Conservation (phyloP, 2,888 invertebrate genomes). For the Pycnomerus fuliginosus region DNA sequence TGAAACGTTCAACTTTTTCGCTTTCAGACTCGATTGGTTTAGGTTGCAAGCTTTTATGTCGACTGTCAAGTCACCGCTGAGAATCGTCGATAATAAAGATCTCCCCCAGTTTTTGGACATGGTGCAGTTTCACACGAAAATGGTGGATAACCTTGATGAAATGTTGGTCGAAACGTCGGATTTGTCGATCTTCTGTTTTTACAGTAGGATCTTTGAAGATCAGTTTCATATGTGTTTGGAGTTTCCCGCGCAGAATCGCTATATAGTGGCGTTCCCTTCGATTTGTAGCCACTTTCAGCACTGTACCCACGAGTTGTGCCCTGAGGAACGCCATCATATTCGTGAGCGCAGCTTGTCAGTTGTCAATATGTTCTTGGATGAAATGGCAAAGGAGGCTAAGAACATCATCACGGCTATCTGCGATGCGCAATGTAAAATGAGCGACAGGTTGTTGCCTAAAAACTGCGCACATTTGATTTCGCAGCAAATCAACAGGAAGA, state of each 20-base stretch:
- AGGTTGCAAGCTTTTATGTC: slow-evolving; percentile 93
- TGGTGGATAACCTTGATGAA: slow-evolving; percentile 97
- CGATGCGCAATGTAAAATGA: slow-evolving; percentile 97
- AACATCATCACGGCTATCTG: slow-evolving; percentile 98
- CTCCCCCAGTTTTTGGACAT: slow-evolving; percentile 92
- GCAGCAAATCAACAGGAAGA: slow-evolving; percentile 84
- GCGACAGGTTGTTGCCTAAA: slow-evolving; percentile 91
- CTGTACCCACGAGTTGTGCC: slow-evolving; percentile 96
- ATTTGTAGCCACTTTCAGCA: slow-evolving; percentile 98
- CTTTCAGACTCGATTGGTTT: slow-evolving; percentile 93
- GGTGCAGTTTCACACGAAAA: slow-evolving; percentile 94
- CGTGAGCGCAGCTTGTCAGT: slow-evolving; percentile 92
- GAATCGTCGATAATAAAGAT: slow-evolving; percentile 80
- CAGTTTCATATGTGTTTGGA: slow-evolving; percentile 99
- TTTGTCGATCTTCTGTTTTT: slow-evolving; percentile 96
- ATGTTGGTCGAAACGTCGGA: slow-evolving; percentile 96
- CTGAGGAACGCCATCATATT: slow-evolving; percentile 97
- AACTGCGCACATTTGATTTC: slow-evolving; percentile 92
- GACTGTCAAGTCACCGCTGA: slow-evolving; percentile 74
- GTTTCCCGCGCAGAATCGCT: slow-evolving; percentile 97
- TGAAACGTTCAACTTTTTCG: slow-evolving; percentile 93
- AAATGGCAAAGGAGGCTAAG: slow-evolving; percentile 98
- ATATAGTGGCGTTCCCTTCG: slow-evolving; percentile 95
- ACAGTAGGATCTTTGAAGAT: slow-evolving; percentile 94
- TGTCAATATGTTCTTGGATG: slow-evolving; percentile 96